A percentile compares a stretch with the other conserved stretches of the same genome.
Evolutionary conservation across 92 coral and sea anemone genomes (phyloP).

Genomic region (Epizoanthus scotinus): DNA sequence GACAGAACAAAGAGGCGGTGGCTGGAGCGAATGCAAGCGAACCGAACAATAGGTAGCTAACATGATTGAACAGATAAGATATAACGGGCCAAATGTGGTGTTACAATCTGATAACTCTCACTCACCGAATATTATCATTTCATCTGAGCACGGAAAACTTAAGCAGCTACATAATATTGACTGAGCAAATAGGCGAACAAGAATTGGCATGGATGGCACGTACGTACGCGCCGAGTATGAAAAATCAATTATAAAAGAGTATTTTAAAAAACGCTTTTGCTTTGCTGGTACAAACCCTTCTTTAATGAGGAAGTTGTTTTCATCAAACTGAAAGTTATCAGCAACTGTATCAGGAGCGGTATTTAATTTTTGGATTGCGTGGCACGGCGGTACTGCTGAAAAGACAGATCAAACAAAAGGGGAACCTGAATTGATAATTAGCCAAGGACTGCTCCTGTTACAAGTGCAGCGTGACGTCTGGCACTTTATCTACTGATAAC

Average conservation of each 20-base stretch:
- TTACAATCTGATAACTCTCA: not conserved
- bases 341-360: not conserved
- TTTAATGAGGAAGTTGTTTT: not conserved
- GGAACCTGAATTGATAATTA: conserved; percentile 5
- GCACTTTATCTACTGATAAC: not conserved
- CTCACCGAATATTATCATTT: not conserved
- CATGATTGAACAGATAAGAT: not conserved
- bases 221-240: not conserved
- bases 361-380: conserved; percentile 9
- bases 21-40: not conserved
- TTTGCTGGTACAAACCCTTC: not conserved
- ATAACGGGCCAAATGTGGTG: conserved; percentile 15
- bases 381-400: conserved; percentile 20
- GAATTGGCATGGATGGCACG: too few relatives aligned
- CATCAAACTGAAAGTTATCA: not conserved
- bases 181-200: not conserved
- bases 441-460: conserved; percentile 7
- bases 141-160: conserved; percentile 17
- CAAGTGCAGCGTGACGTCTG: conserved; percentile 45
- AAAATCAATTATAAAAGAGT: not conserved
- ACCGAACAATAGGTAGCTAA: not conserved
- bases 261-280: not conserved
- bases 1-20: not conserved
- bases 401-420: conserved; percentile 28
- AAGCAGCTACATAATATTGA: not conserved